These are phyloP conservation scores for Smittia aterrima DNA, from an alignment of 2,888 invertebrate species.

Conservation along the genomic window DNA sequence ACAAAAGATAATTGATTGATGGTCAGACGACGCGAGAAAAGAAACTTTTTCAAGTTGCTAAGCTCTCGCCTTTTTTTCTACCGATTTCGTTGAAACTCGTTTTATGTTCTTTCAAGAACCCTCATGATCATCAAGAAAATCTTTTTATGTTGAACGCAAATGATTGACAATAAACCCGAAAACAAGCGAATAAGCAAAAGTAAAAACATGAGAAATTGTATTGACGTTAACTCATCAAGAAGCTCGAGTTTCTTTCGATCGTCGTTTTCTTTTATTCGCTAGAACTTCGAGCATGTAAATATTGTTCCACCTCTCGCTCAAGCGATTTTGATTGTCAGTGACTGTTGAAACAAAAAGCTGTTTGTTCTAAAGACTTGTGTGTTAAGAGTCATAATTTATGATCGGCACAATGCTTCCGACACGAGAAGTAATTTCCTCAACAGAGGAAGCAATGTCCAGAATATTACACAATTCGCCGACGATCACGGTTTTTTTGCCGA, in stretches of 20 bases:
- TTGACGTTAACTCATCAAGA: background rate
- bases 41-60: background rate
- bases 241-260: background rate
- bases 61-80: background rate
- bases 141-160: background rate
- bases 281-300: too few species aligned
- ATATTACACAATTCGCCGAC: background rate
- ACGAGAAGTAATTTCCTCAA: background rate
- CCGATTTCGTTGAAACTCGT: background rate
- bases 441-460: background rate
- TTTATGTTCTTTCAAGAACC: background rate
- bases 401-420: background rate
- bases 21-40: background rate
- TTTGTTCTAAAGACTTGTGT: background rate
- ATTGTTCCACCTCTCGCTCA: background rate
- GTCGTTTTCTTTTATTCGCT: too few species aligned
- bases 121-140: background rate
- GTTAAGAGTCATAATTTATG: slow-evolving; percentile 13
- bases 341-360: background rate
- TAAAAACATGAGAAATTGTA: background rate
- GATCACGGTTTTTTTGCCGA: slow-evolving; percentile 1
- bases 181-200: background rate
- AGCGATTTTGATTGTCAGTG: background rate
- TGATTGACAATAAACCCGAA: slow-evolving; percentile 6
- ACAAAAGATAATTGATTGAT: slow-evolving; percentile 11